phyloP scores from a whole-genome alignment of 2,888 invertebrate species.

The Pheosia gnoma region DNA sequence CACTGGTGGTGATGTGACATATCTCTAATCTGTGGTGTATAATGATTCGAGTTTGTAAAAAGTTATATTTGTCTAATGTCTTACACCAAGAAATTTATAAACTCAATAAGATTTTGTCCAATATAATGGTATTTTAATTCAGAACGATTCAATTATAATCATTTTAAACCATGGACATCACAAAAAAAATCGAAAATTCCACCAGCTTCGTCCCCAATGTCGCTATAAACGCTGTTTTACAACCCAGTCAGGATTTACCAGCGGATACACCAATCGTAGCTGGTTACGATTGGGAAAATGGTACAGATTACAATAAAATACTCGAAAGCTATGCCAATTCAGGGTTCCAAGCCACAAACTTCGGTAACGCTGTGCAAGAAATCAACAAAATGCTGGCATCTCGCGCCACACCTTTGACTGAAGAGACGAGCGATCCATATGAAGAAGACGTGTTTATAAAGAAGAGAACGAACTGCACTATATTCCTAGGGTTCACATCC shows the following conservation, averaged over 20 bases:
- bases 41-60: too few relatives aligned
- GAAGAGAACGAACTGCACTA: conserved; percentile 93
- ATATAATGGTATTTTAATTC: background rate
- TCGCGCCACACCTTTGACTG: conserved; percentile 87
- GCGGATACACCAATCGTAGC: conserved; percentile 87
- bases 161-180: conserved; percentile 54
- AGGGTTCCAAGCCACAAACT: conserved; percentile 99
- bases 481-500: conserved; percentile 98
- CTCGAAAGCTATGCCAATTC: conserved; percentile 90
- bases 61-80: too few relatives aligned
- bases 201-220: conserved; percentile 70
- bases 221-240: conserved; percentile 89
- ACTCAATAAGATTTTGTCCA: background rate
- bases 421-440: conserved; percentile 86
- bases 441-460: conserved; percentile 92
- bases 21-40: too few relatives aligned
- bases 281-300: conserved; percentile 97
- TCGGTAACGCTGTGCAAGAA: conserved; percentile 95
- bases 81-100: background rate
- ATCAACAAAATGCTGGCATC: conserved; percentile 95
- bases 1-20: too few relatives aligned
- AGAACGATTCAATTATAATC: background rate
- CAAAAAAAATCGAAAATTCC: conserved; percentile 49
- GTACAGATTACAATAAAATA: conserved; percentile 93
- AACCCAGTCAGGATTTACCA: conserved; percentile 87